These are phyloP conservation scores for Eupithecia subfuscata DNA, from an alignment of 2,888 invertebrate species.

Conservation along the genomic window DNA sequence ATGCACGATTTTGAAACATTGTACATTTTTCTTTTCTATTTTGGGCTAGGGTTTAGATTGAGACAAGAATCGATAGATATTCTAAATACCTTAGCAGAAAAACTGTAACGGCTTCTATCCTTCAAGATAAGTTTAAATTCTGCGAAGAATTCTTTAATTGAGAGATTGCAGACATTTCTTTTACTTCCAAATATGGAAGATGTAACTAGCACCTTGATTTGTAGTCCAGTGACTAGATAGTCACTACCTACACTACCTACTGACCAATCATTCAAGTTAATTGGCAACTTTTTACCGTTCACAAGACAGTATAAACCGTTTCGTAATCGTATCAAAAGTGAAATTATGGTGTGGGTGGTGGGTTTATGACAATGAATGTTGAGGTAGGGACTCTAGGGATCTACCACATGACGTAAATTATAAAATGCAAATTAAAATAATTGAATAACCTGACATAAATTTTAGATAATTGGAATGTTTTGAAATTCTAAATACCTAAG, in stretches of 20 bases:
- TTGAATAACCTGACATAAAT: no score
- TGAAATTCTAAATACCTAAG: no score
- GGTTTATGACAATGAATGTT: not conserved
- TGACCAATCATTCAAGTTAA: constrained; percentile 6
- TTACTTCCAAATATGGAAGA: not conserved
- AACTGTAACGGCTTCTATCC: not conserved
- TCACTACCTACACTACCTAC: not conserved
- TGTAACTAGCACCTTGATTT: not conserved
- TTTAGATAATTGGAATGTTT: no score
- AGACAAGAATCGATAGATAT: not conserved
- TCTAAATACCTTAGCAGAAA: not conserved
- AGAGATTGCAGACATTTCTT: constrained; percentile 2
- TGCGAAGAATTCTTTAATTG: constrained; percentile 3
- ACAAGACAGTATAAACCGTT: not conserved
- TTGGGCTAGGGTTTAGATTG: not conserved
- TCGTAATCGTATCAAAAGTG: constrained; percentile 1
- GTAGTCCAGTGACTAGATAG: not conserved
- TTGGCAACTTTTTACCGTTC: constrained; percentile 1
- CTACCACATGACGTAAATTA: not conserved
- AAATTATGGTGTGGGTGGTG: not conserved
- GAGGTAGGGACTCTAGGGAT: not conserved
- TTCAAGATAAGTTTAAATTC: not conserved
- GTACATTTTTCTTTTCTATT: not conserved
- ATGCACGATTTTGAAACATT: not conserved
- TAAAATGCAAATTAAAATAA: no score